Conservation (phyloP, 2,113 vertebrate genomes). For the Lota lota region DNA sequence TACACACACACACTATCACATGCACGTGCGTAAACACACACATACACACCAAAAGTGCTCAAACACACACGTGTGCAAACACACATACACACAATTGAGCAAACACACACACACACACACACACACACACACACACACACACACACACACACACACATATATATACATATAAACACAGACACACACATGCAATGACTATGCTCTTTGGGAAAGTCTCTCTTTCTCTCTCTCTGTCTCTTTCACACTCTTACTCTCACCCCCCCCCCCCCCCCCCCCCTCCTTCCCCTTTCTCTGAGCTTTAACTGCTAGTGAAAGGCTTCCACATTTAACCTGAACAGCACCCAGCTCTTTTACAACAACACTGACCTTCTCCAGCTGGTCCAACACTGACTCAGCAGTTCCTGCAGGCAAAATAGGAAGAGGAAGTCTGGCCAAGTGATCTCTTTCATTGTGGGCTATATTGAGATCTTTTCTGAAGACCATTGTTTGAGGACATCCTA, state of each 20-base stretch:
- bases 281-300: neutral
- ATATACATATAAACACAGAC: neutral
- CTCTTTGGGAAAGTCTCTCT: constrained; percentile 24
- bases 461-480: constrained; percentile 8
- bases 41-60: no score
- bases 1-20: neutral
- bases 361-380: neutral
- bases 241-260: neutral
- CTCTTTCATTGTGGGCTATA: constrained; percentile 30
- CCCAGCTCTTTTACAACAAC: neutral
- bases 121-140: no score
- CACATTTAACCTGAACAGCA: neutral
- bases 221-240: neutral
- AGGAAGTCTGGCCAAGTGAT: constrained; percentile 28
- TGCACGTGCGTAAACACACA: no score
- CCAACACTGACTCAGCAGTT: neutral
- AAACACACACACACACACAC: no score
- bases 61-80: no score
- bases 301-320: neutral
- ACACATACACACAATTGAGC: no score
- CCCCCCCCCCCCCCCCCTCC: neutral
- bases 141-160: constrained; percentile 1
- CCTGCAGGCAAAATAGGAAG: constrained; percentile 4
- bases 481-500: constrained; percentile 45
- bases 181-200: constrained; percentile 11